Conservation (phyloP, 2,888 invertebrate genomes). For the Seira ritae region DNA sequence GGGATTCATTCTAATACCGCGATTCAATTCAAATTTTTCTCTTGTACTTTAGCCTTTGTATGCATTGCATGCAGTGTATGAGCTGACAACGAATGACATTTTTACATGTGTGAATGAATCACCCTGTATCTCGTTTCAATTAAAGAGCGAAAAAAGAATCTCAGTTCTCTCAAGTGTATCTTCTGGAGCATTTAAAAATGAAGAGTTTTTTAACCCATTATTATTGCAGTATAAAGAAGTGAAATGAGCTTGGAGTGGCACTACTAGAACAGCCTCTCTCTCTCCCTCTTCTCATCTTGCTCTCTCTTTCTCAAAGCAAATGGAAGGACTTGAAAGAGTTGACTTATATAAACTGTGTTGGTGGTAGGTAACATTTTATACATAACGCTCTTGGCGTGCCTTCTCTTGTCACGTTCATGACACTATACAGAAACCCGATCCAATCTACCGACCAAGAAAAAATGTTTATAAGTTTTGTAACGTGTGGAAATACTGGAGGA, state of each 20-base stretch:
- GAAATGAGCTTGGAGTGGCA: neutral
- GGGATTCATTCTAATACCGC: no score
- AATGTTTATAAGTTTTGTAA: no score
- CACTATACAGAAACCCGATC: slow-evolving; percentile 20
- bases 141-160: slow-evolving; percentile 16
- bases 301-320: neutral
- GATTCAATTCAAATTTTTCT: no score
- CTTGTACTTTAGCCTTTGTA: no score
- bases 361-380: neutral
- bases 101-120: no score
- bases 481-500: neutral
- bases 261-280: no score
- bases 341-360: slow-evolving; percentile 16
- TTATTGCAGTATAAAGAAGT: slow-evolving; percentile 6
- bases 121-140: slow-evolving; percentile 10
- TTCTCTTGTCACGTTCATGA: slow-evolving; percentile 8
- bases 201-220: slow-evolving; percentile 27
- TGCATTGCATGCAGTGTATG: no score
- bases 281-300: neutral
- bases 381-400: slow-evolving; percentile 14
- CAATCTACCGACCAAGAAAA: slow-evolving; percentile 8
- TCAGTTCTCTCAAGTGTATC: slow-evolving; percentile 23
- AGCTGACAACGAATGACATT: no score
- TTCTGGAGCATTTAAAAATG: slow-evolving; percentile 18
- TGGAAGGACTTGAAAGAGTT: slow-evolving; percentile 24